These are phyloP conservation scores for Sycobia sp. DNA, from an alignment of 1,140 invertebrate genomes.

Conservation along the genomic window DNA sequence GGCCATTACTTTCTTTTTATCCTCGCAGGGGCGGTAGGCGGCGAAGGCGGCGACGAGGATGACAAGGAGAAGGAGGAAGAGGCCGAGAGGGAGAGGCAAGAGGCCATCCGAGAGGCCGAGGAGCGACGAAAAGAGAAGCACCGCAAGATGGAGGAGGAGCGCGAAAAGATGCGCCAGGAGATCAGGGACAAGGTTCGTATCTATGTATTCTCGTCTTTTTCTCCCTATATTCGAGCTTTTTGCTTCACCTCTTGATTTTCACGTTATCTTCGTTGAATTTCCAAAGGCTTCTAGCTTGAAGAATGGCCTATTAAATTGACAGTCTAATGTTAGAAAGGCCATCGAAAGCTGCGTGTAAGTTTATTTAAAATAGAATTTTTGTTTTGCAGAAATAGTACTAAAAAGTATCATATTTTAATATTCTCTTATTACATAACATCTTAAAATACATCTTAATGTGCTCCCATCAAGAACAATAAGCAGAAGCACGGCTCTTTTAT, in stretches of 20 bases:
- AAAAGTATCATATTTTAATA: no score
- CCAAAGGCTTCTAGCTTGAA: no score
- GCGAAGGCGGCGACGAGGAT: constrained; percentile 84
- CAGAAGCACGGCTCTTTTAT: no score
- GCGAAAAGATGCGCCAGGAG: constrained; percentile 96
- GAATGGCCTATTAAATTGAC: no score
- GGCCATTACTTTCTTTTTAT: constrained; percentile 40
- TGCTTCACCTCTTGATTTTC: not conserved
- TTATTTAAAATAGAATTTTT: no score
- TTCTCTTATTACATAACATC: no score
- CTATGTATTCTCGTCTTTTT: constrained; percentile 12
- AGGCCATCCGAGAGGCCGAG: constrained; percentile 91
- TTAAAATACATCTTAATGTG: no score
- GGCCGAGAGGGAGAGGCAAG: constrained; percentile 90
- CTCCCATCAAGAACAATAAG: no score
- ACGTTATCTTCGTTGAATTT: no score
- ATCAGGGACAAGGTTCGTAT: constrained; percentile 92
- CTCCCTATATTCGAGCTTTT: not conserved
- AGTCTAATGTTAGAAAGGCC: no score
- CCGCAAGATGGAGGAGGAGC: constrained; percentile 96
- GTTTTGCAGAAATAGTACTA: no score
- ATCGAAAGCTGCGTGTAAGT: no score
- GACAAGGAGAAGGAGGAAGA: constrained; percentile 95
- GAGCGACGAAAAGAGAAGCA: constrained; percentile 95
- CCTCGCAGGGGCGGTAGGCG: constrained; percentile 83